A percentile compares a stretch with the other conserved stretches of the same genome.
Conservation (phyloP, 2,888 invertebrate species). For the Apamea anceps region DNA sequence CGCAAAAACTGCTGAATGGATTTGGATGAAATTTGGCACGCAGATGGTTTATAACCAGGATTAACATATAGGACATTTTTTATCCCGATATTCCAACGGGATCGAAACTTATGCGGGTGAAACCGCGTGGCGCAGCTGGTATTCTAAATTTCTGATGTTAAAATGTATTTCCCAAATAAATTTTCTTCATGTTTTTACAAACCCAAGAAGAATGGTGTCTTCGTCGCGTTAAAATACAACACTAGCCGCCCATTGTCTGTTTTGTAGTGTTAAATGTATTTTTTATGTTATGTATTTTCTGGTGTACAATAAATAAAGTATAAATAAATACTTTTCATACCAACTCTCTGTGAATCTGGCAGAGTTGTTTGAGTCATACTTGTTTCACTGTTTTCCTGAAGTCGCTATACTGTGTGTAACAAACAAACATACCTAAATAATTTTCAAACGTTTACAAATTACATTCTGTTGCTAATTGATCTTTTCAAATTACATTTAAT, state of each 20-base stretch:
- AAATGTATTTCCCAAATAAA: too few species aligned
- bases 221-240: background rate
- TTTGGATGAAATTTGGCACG: too few species aligned
- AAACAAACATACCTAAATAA: slow-evolving; percentile 2
- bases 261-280: too few species aligned
- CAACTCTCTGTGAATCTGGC: background rate
- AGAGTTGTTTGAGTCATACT: background rate
- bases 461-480: slow-evolving; percentile 14
- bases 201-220: background rate
- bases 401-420: background rate
- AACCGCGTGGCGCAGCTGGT: too few species aligned
- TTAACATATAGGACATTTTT: too few species aligned
- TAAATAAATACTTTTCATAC: background rate
- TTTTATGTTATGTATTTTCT: background rate
- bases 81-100: too few species aligned
- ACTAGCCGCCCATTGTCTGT: too few species aligned
- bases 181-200: background rate
- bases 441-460: slow-evolving; percentile 8
- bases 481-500: slow-evolving; percentile 32
- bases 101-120: too few species aligned
- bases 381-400: slow-evolving; percentile 4
- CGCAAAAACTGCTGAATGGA: too few species aligned
- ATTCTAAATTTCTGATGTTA: too few species aligned
- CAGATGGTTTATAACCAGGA: too few species aligned
- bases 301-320: background rate